Percentiles rank a stretch among this genome's conserved stretches.
phyloP scores from a whole-genome alignment of 2,113 vertebrate genomes.

The Takifugu bimaculatus region DNA sequence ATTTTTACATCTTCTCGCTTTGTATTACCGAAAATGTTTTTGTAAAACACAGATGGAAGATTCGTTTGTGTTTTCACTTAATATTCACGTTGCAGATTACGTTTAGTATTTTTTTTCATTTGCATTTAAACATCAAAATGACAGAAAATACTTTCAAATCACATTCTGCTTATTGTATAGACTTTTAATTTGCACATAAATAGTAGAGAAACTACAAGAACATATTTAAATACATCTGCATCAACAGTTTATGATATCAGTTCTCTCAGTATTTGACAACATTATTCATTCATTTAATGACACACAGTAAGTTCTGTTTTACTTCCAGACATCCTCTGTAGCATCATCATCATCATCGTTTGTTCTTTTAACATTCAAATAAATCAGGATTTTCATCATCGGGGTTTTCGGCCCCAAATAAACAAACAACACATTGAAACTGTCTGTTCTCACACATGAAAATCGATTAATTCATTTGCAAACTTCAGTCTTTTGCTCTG shows the following conservation, averaged over 20 bases:
- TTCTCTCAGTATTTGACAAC: conserved; percentile 58
- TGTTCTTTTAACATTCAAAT: conserved; percentile 54
- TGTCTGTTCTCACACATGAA: conserved; percentile 49
- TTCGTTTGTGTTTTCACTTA: no score
- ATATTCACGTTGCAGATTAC: no score
- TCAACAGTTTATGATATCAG: conserved; percentile 84
- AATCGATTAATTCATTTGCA: conserved; percentile 50
- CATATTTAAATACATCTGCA: conserved; percentile 96
- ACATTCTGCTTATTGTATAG: conserved; percentile 72
- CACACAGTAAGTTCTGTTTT: conserved; percentile 72
- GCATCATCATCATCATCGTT: conserved; percentile 26
- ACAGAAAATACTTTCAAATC: not conserved
- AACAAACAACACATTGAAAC: conserved; percentile 48
- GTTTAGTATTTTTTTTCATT: no score
- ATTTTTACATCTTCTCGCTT: no score
- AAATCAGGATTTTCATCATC: conserved; percentile 61
- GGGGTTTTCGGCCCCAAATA: conserved; percentile 52
- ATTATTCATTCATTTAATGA: conserved; percentile 39
- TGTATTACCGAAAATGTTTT: no score
- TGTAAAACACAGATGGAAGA: no score
- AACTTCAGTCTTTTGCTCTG: conserved; percentile 24
- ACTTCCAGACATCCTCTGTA: conserved; percentile 59
- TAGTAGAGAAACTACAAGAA: conserved; percentile 97
- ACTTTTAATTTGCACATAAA: conserved; percentile 96
- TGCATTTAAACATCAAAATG: no score